A percentile compares a stretch with the other conserved stretches of the same genome.
Evolutionary conservation across 2,113 vertebrate species (phyloP).

Genomic region (Anhinga rufa): DNA sequence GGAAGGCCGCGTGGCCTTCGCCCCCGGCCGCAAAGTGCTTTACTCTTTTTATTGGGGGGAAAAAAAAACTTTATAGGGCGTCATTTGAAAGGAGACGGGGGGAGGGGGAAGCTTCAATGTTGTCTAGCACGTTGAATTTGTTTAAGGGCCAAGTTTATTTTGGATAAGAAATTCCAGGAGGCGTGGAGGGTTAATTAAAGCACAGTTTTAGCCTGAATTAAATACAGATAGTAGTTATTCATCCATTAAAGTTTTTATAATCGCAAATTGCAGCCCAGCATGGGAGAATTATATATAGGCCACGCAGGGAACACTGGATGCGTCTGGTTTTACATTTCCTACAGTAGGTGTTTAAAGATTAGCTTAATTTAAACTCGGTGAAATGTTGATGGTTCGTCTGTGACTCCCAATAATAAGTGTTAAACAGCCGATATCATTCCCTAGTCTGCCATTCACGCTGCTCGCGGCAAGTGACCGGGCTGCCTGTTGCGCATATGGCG

Average conservation of each 20-base stretch:
- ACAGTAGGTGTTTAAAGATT: slow-evolving; percentile 51
- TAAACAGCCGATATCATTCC: not conserved
- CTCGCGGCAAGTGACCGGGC: not conserved
- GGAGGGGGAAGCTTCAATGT: slow-evolving; percentile 55
- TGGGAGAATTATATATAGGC: slow-evolving; percentile 59
- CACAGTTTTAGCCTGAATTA: slow-evolving; percentile 57
- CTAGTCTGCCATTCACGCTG: not conserved
- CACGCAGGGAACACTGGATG: slow-evolving; percentile 33
- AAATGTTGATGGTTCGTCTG: slow-evolving; percentile 47
- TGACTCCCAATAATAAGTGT: slow-evolving; percentile 46
- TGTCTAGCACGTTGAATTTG: slow-evolving; percentile 66
- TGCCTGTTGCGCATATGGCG: not conserved
- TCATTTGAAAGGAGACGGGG: slow-evolving; percentile 38
- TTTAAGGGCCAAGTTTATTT: slow-evolving; percentile 66
- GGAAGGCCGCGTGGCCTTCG: not conserved
- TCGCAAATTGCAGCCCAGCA: slow-evolving; percentile 46
- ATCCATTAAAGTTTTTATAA: slow-evolving; percentile 57
- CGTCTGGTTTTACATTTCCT: slow-evolving; percentile 34
- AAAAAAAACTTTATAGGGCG: slow-evolving; percentile 21
- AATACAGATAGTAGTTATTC: slow-evolving; percentile 52
- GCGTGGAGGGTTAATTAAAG: slow-evolving; percentile 62
- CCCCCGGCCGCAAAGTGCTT: not conserved
- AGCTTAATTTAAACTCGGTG: slow-evolving; percentile 40
- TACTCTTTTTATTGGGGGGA: not conserved
- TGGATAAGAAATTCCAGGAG: slow-evolving; percentile 58